Conservation (phyloP, 2,113 vertebrate species). For the Caracal caracal region DNA sequence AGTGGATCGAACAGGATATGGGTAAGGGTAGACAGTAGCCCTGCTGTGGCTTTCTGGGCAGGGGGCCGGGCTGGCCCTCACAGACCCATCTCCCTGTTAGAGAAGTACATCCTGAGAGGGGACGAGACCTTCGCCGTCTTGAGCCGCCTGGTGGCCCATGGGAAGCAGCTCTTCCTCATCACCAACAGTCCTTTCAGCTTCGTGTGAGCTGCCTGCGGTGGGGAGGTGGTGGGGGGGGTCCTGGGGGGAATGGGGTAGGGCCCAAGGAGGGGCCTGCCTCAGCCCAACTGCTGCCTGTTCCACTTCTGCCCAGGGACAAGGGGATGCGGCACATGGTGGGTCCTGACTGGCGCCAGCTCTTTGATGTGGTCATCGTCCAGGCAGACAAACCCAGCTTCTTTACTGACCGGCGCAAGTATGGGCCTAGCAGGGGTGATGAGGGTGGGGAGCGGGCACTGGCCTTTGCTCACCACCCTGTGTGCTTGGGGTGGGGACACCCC, state of each 20-base stretch:
- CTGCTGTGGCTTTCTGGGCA: fast-evolving
- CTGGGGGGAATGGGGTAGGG: fast-evolving
- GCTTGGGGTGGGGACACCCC: not conserved
- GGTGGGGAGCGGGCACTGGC: not conserved
- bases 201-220: constrained; percentile 84
- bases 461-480: not conserved
- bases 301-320: constrained; percentile 84
- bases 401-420: constrained; percentile 88
- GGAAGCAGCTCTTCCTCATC: constrained; percentile 91
- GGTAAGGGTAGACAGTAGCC: constrained; percentile 79
- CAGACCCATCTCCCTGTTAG: constrained; percentile 65
- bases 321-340: constrained; percentile 91
- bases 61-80: not conserved
- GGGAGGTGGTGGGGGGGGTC: too few species aligned
- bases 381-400: constrained; percentile 91
- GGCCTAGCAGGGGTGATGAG: not conserved
- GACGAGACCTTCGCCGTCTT: constrained; percentile 89
- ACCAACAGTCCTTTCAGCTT: constrained; percentile 92
- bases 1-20: constrained; percentile 90
- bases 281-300: not conserved
- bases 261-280: not conserved
- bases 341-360: constrained; percentile 88
- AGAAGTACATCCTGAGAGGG: constrained; percentile 88
- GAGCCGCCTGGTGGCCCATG: constrained; percentile 87
- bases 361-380: constrained; percentile 90